phyloP scores from a whole-genome alignment of 2,797 vertebrate species.

The Garrulus glandarius region DNA sequence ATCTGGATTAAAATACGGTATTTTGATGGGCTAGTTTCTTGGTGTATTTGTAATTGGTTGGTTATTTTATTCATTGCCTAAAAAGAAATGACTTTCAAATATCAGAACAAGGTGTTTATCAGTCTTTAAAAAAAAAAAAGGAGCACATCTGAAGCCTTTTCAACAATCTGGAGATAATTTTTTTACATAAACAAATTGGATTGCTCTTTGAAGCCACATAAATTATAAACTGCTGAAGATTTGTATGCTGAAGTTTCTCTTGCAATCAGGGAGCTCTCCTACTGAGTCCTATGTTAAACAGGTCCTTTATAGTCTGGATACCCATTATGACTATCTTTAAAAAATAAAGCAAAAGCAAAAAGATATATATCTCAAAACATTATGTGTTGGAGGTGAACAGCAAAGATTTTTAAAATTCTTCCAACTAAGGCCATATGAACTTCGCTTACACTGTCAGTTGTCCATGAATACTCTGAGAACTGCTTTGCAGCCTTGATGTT shows the following conservation, averaged over 20 bases:
- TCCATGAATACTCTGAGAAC: background rate
- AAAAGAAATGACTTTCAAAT: background rate
- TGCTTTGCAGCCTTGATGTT: background rate
- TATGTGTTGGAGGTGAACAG: background rate
- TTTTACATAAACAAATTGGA: background rate
- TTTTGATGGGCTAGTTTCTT: background rate
- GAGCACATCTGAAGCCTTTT: background rate
- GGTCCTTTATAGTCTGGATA: background rate
- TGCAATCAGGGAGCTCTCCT: background rate
- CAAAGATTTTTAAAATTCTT: background rate
- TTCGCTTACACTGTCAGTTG: background rate
- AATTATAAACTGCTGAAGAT: background rate
- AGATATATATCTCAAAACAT: background rate
- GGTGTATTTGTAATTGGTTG: background rate
- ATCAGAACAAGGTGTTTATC: background rate
- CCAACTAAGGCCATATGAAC: background rate
- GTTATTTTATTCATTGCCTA: background rate
- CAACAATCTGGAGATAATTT: background rate
- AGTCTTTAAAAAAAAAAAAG: background rate
- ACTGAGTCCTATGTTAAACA: background rate
- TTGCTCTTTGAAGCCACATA: background rate
- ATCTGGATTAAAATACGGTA: background rate
- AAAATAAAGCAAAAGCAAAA: background rate
- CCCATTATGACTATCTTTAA: background rate
- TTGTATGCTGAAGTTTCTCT: background rate